phyloP scores from a whole-genome alignment of 2,113 vertebrate species.

The Seriola rivoliana region DNA sequence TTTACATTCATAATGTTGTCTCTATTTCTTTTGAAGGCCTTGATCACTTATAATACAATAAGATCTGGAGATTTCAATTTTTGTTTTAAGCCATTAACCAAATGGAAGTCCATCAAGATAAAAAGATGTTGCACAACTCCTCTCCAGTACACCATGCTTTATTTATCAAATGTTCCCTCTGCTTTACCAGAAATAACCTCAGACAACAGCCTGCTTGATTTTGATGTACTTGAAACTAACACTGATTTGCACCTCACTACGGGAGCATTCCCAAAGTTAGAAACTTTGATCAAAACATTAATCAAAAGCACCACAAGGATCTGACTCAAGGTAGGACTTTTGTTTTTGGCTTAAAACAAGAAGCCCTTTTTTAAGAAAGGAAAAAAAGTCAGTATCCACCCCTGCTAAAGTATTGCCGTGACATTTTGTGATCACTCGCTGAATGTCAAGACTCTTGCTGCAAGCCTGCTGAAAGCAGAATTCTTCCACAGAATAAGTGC shows the following conservation, averaged over 20 bases:
- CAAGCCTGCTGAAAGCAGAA: conserved; percentile 47
- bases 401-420: conserved; percentile 45
- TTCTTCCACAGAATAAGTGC: conserved; percentile 44
- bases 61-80: not conserved
- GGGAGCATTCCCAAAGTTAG: not conserved
- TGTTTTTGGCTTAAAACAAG: conserved; percentile 17
- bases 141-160: not conserved
- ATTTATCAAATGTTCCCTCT: not conserved
- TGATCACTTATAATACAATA: not conserved
- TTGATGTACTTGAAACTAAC: not conserved
- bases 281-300: conserved; percentile 6
- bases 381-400: conserved; percentile 17
- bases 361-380: not conserved
- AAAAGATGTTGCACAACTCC: not conserved
- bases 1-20: too few species aligned
- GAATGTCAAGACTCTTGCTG: conserved; percentile 63
- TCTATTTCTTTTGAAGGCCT: too few species aligned
- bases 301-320: conserved; percentile 17
- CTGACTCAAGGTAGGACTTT: not conserved
- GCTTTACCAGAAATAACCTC: conserved; percentile 2
- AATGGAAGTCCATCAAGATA: not conserved
- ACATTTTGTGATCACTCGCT: conserved; percentile 62
- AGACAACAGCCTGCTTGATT: not conserved
- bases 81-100: not conserved
- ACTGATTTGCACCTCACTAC: not conserved